A percentile compares a stretch with the other conserved stretches of the same genome.
phyloP scores from a whole-genome alignment of 1,140 invertebrate genomes.

The Lordiphosa mommai region DNA sequence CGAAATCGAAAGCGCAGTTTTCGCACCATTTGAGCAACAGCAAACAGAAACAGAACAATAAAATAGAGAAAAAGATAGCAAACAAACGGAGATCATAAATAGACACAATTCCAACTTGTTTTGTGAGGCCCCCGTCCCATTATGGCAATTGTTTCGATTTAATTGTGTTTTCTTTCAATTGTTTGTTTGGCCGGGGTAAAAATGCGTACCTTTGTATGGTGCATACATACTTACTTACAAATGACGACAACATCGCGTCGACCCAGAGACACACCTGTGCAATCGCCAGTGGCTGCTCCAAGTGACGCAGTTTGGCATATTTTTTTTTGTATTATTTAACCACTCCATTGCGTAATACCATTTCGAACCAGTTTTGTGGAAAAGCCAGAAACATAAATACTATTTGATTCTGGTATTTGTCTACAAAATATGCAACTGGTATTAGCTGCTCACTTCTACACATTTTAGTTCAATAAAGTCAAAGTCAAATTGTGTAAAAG shows the following conservation, averaged over 20 bases:
- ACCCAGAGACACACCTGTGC: constrained; percentile 56
- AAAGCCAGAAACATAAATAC: constrained; percentile 3
- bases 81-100: constrained; percentile 45
- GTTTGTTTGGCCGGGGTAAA: constrained; percentile 1
- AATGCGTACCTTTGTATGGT: constrained; percentile 7
- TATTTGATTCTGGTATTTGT: too few species aligned
- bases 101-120: constrained; percentile 49
- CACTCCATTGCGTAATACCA: constrained; percentile 48
- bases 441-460: too few species aligned
- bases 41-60: constrained; percentile 30
- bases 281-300: constrained; percentile 42
- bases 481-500: too few species aligned
- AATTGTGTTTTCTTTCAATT: constrained; percentile 44
- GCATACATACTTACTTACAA: background rate
- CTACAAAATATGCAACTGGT: too few species aligned
- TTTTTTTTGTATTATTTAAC: constrained; percentile 37
- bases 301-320: constrained; percentile 55
- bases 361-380: constrained; percentile 25
- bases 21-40: constrained; percentile 61
- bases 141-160: constrained; percentile 59
- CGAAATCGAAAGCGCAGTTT: constrained; percentile 54
- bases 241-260: constrained; percentile 5
- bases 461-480: too few species aligned
- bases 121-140: constrained; percentile 28
- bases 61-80: background rate